Evolutionary conservation across 2,888 invertebrate species (phyloP), one percentile per base, ranked within the genome.

Genomic region (Drosophila meridiana): DNA sequence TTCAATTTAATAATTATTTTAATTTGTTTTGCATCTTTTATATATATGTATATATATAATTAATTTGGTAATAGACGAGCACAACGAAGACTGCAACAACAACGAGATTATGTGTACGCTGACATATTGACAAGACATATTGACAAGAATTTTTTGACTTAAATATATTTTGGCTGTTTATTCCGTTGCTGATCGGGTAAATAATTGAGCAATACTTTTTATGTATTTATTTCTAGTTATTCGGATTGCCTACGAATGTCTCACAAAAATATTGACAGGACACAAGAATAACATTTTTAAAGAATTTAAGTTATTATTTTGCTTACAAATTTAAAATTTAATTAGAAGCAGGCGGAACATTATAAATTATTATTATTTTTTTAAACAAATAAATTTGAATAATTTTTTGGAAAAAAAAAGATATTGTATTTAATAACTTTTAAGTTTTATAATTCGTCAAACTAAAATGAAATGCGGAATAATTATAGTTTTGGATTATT

Each of bases 41-140:
- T 69, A 45, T 63, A 45, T 59, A 63, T 73, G 58, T 76, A 76
- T 78, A 75, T 43, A 26, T 45, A 20, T 20, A 45, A 26, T 50
- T 34, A 73, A 76, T 82, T 82, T 82, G 74, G 75, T 73, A 83
- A 80, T 83, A 81, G 68, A 84, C 80, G 69, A 83, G 72, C 68
- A 73, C 78, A 68, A 83, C 73, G 63, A 77, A 80, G 65, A 80
- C 73, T 66, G 76, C 82, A 76, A 82, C 69, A 73, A 86, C 78
- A 76, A 86, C 78, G 69, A 86, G 83, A 82, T 82, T 84, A 74
- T 82, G 70, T 69, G 43, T 73, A 73, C 58, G 69, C 79, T 80
- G 83, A 77, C 72, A 81, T 81, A 69, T 78, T 83, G 82, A 80
- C 82, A 73, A 82, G 82, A 80, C 64, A 61, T 67, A 79, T 80